Conservation (phyloP, 2,797 vertebrate genomes). For the Tarsius wallacei region DNA sequence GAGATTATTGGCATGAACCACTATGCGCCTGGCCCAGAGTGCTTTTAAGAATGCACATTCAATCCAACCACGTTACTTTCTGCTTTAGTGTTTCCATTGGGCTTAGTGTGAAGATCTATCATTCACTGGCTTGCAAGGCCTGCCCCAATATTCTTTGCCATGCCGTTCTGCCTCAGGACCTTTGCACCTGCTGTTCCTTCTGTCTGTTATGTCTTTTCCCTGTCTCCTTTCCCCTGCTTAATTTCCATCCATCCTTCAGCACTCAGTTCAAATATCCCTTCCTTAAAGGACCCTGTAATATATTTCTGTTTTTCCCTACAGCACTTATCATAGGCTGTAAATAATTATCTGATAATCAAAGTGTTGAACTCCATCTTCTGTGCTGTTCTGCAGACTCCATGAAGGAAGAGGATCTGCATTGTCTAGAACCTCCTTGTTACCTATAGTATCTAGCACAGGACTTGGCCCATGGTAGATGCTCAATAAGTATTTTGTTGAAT, state of each 20-base stretch:
- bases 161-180: constrained; percentile 14
- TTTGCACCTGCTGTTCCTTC: neutral
- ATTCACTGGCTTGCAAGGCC: neutral
- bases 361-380: neutral
- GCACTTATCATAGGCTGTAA: neutral
- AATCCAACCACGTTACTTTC: neutral
- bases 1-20: neutral
- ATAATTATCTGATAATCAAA: neutral
- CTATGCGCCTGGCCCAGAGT: neutral
- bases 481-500: neutral
- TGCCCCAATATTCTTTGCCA: neutral
- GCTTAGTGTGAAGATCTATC: neutral
- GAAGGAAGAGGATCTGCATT: neutral
- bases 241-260: neutral
- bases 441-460: neutral
- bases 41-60: neutral
- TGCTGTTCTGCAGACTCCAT: neutral
- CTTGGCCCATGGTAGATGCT: neutral
- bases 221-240: neutral
- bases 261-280: neutral
- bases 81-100: neutral
- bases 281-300: neutral
- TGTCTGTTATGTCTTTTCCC: neutral
- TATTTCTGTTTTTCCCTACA: neutral
- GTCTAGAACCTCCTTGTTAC: neutral